A percentile compares a stretch with the other conserved stretches of the same genome.
Evolutionary conservation across 2,797 vertebrate genomes (phyloP).

Genomic region (Macropodus opercularis): DNA sequence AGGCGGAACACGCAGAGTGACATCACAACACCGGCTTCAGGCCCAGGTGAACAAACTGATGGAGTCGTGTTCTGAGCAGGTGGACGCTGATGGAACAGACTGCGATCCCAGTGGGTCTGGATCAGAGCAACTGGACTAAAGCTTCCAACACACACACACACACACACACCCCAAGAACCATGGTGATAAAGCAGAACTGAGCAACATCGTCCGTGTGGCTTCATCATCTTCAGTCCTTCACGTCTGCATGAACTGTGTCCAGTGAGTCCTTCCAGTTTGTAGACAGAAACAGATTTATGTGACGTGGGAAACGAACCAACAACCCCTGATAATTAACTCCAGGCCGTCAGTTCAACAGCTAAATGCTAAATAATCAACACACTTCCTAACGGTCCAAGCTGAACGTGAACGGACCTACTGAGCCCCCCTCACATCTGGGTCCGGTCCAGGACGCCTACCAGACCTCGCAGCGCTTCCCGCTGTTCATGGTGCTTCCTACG

Average conservation of each 20-base stretch:
- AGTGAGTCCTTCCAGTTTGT: constrained; percentile 19
- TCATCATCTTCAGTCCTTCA: constrained; percentile 28
- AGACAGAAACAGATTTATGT: constrained; percentile 45
- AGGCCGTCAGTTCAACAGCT: background rate
- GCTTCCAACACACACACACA: constrained; percentile 2
- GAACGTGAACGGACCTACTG: background rate
- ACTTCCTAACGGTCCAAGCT: background rate
- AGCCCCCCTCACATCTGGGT: background rate
- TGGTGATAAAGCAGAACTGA: constrained; percentile 45
- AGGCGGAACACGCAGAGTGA: constrained; percentile 1
- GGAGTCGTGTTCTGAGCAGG: too few relatives aligned
- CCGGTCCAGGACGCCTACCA: constrained; percentile 83
- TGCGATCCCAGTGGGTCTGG: too few relatives aligned
- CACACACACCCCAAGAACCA: constrained; percentile 24
- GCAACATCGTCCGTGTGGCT: constrained; percentile 27
- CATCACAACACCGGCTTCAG: background rate
- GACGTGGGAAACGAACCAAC: too few relatives aligned
- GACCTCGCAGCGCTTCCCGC: constrained; percentile 92
- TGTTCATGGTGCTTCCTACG: constrained; percentile 91
- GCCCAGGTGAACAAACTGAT: background rate
- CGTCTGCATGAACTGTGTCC: constrained; percentile 35
- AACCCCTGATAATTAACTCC: constrained; percentile 1
- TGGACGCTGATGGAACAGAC: too few relatives aligned
- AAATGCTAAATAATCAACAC: background rate
- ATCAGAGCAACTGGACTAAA: background rate